These are phyloP conservation scores for Agrotis segetum DNA, from an alignment of 2,888 invertebrate genomes.

Conservation along the genomic window DNA sequence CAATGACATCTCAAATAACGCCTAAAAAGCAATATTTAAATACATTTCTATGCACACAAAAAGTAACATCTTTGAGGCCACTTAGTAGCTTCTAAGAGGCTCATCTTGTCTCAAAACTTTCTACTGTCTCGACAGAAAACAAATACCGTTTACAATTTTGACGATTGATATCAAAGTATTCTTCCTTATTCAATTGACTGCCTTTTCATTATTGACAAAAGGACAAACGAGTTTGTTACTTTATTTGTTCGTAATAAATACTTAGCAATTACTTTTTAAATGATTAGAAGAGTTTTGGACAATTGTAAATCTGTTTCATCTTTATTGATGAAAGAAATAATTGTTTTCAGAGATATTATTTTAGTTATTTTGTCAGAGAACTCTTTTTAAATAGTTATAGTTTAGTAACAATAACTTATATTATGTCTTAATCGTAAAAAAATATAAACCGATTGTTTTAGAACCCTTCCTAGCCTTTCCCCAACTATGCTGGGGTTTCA, in stretches of 20 bases:
- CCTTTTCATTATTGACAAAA: slow-evolving; percentile 34
- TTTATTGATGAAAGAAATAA: too few relatives aligned
- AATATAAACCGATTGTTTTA: too few relatives aligned
- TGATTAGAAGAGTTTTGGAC: not conserved
- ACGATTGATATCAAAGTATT: slow-evolving; percentile 40
- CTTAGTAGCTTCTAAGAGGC: slow-evolving; percentile 26
- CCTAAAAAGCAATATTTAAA: slow-evolving; percentile 13
- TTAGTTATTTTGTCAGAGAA: too few relatives aligned
- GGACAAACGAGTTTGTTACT: slow-evolving; percentile 20
- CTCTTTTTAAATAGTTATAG: too few relatives aligned
- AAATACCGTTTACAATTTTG: slow-evolving; percentile 34
- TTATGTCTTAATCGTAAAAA: too few relatives aligned
- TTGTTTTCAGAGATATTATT: too few relatives aligned
- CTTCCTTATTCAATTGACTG: slow-evolving; percentile 30
- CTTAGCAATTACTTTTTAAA: slow-evolving; percentile 12
- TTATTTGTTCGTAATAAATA: slow-evolving; percentile 3
- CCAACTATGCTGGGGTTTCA: too few relatives aligned
- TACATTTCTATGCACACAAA: slow-evolving; percentile 3
- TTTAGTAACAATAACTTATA: too few relatives aligned
- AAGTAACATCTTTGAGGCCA: slow-evolving; percentile 27
- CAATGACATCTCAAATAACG: not conserved
- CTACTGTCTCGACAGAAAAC: slow-evolving; percentile 28
- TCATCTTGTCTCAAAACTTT: slow-evolving; percentile 29
- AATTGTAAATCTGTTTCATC: not conserved
- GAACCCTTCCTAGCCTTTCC: too few relatives aligned